Percentiles rank a stretch among this genome's conserved stretches.
Evolutionary conservation across 2,113 vertebrate genomes (phyloP).

Genomic region (Oreochromis niloticus): DNA sequence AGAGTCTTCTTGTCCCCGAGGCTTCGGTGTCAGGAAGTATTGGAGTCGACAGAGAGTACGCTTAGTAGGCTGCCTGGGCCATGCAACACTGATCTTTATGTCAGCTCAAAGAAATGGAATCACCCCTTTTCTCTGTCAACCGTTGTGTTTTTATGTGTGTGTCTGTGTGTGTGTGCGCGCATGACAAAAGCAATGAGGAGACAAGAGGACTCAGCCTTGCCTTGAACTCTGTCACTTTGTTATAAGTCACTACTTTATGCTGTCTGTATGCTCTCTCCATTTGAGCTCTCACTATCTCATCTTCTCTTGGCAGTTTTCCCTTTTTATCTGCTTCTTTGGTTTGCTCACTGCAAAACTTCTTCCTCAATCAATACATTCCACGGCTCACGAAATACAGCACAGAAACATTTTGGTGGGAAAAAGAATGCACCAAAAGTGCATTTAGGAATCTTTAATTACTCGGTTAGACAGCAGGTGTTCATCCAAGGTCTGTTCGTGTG

Average conservation of each 20-base stretch:
- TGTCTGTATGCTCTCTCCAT: conserved; percentile 15
- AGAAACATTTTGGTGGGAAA: not conserved
- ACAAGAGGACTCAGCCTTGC: conserved; percentile 34
- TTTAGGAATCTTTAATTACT: conserved; percentile 20
- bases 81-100: conserved; percentile 63
- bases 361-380: not conserved
- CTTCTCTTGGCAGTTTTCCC: not conserved
- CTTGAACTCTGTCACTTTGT: conserved; percentile 61
- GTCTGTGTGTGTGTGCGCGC: not conserved
- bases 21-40: conserved; percentile 47
- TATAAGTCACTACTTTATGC: conserved; percentile 50
- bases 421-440: not conserved
- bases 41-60: conserved; percentile 44
- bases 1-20: conserved; percentile 45
- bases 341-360: not conserved
- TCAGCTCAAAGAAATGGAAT: conserved; percentile 50
- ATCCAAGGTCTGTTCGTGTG: not conserved
- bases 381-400: not conserved
- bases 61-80: conserved; percentile 40
- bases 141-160: not conserved
- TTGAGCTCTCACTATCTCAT: not conserved
- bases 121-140: conserved; percentile 52
- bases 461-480: conserved; percentile 11
- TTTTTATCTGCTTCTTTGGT: not conserved
- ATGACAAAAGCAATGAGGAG: conserved; percentile 32